Evolutionary conservation across 1,140 invertebrate genomes (phyloP).

Genomic region (Lepidurus arcticus): DNA sequence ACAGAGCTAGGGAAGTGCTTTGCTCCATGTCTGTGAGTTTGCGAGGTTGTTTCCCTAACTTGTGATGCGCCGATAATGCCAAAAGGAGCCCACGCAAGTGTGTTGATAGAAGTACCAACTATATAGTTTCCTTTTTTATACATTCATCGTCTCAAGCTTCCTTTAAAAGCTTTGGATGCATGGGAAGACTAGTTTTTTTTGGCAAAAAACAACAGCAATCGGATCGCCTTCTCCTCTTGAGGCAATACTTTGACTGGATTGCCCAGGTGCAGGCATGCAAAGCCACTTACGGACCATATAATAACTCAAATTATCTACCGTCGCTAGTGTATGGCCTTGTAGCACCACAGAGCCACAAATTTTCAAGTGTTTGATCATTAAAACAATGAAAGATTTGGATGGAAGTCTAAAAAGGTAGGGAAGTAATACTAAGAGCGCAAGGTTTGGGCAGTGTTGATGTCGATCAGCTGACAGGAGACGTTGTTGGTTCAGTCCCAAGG

Average conservation of each 20-base stretch:
- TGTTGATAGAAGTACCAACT: not conserved
- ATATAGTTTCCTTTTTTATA: not conserved
- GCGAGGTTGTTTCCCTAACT: conserved; percentile 1
- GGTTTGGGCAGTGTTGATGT: too few relatives aligned
- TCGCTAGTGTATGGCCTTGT: too few relatives aligned
- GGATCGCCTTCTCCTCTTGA: not conserved
- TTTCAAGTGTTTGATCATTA: too few relatives aligned
- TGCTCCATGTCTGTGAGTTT: not conserved
- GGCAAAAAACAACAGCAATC: not conserved
- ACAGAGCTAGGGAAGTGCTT: not conserved
- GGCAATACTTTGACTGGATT: not conserved
- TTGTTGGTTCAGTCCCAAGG: not conserved
- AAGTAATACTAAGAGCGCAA: too few relatives aligned
- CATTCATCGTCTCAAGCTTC: too few relatives aligned
- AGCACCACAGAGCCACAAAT: too few relatives aligned
- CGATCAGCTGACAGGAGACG: too few relatives aligned
- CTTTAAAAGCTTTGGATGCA: not conserved
- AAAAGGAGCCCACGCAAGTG: conserved; percentile 12
- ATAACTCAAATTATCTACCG: too few relatives aligned
- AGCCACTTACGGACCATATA: too few relatives aligned
- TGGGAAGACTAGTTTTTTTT: not conserved
- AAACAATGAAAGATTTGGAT: too few relatives aligned
- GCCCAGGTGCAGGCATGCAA: not conserved
- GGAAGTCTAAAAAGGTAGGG: too few relatives aligned
- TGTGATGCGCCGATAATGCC: conserved; percentile 9